Base-by-base conservation (phyloP, 2,888 invertebrate species). In the Euplexia lucipara region DNA sequence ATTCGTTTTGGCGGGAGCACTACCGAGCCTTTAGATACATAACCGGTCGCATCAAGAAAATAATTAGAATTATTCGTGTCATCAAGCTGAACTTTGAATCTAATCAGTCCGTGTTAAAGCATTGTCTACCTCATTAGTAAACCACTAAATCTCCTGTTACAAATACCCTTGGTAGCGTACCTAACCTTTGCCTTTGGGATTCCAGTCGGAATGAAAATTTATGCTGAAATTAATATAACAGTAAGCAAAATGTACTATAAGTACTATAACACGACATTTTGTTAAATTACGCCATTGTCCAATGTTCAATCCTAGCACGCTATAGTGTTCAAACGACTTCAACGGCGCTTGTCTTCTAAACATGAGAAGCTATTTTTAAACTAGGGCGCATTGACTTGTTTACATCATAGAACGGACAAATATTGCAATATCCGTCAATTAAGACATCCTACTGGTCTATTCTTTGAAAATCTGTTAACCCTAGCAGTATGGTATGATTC, bases 111-210 rank as follows among this genome's bases (percentile, higher is more conserved):
- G n/a, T 20, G 18, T 8, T n/a, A 16, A 18, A 18, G 10, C 7
- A 61, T 44, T 45, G 37, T 30, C n/a, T 18, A 5, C 9, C 32
- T 16, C 35, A 18, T 10, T 14, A 5, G 16, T n/a, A 5, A 18
- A 12, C 37, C 44, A 22, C 34, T 26, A 45, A 44, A 44, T 51
- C 3, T 14, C 30, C 56, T 9, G 16, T 41, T 30, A 54, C 30
- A 26, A 47, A 41, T 69, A 69, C 64, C 37, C 44, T 47, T 26
- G 20, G 20, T 18, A 35, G 3, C 5, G n/a, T 18, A 47, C n/a
- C 49, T 69, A 48, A 67, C 49, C 44, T 69, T 49, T 67, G 44
- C 22, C 44, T 6, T 37, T 37, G 9, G 3, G 22, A 44, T 39
- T 37, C 18, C 37, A 58, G 59, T 9, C 6, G n/a, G n/a, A 58